phyloP scores from a whole-genome alignment of 2,113 vertebrate genomes.

The Nettapus auritus region DNA sequence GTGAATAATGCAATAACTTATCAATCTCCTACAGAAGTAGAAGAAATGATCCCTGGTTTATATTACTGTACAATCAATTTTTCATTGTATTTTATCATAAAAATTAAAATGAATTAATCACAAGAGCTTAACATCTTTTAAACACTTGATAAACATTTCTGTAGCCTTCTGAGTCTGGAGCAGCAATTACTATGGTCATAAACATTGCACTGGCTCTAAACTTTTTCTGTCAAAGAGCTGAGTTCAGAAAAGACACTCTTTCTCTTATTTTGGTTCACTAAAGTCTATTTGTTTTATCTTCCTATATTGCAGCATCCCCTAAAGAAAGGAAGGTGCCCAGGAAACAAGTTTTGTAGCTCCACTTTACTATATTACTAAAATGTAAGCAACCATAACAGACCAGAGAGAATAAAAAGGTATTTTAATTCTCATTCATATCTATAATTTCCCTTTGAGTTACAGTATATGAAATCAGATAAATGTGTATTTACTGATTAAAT shows the following conservation, averaged over 20 bases:
- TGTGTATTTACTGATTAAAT: background rate
- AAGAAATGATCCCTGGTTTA: background rate
- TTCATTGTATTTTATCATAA: background rate
- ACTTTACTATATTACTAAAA: background rate
- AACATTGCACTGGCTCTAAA: background rate
- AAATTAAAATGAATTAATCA: background rate
- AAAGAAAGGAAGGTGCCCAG: background rate
- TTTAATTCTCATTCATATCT: background rate
- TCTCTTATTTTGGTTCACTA: background rate
- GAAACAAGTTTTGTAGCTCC: background rate
- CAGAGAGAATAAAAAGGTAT: background rate
- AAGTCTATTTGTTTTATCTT: background rate
- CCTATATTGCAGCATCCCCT: background rate
- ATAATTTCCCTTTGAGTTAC: background rate
- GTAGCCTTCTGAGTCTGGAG: background rate
- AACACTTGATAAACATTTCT: background rate
- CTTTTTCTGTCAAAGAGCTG: background rate
- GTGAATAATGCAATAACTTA: background rate
- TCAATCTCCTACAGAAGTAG: background rate
- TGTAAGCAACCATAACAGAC: background rate
- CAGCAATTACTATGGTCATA: background rate
- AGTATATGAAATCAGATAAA: background rate
- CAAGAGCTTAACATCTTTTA: background rate
- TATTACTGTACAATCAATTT: background rate
- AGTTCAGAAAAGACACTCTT: background rate